Percentiles rank a stretch among this genome's conserved stretches.
phyloP scores from a whole-genome alignment of 1,140 invertebrate genomes.

The Zaprionus taronus region DNA sequence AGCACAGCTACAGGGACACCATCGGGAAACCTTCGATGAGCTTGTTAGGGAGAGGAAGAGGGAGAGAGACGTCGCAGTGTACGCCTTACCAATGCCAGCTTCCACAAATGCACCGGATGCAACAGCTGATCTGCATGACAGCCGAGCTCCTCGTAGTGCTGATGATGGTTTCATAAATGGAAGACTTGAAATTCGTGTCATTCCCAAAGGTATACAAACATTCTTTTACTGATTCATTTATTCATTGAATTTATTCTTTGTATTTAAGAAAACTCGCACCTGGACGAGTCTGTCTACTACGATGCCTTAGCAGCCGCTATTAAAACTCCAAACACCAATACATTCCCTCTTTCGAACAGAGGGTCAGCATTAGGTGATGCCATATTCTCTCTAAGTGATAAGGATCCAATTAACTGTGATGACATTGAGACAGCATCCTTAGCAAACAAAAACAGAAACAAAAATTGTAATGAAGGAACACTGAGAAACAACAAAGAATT shows the following conservation, averaged over 20 bases:
- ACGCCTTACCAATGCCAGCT: neutral
- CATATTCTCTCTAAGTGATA: constrained; percentile 19
- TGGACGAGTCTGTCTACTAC: constrained; percentile 77
- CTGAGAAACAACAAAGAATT: constrained; percentile 24
- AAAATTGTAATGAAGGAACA: neutral
- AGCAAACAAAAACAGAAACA: constrained; percentile 4
- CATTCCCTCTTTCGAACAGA: neutral
- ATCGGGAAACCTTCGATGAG: neutral
- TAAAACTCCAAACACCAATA: constrained; percentile 29
- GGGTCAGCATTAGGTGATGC: constrained; percentile 18
- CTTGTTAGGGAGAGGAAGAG: neutral
- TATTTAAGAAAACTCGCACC: constrained; percentile 62
- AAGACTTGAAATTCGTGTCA: constrained; percentile 92
- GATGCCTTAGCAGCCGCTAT: constrained; percentile 63
- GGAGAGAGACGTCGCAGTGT: neutral
- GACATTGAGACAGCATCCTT: constrained; percentile 22
- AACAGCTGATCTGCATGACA: neutral
- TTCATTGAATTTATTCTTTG: neutral
- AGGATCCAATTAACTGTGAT: constrained; percentile 54
- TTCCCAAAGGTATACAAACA: constrained; percentile 85
- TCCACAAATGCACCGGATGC: neutral
- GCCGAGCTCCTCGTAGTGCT: neutral
- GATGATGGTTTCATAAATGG: constrained; percentile 89
- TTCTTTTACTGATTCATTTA: neutral
- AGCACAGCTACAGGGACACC: neutral